Evolutionary conservation across 2,113 vertebrate species (phyloP).

Genomic region (Odontophorus gujanensis): DNA sequence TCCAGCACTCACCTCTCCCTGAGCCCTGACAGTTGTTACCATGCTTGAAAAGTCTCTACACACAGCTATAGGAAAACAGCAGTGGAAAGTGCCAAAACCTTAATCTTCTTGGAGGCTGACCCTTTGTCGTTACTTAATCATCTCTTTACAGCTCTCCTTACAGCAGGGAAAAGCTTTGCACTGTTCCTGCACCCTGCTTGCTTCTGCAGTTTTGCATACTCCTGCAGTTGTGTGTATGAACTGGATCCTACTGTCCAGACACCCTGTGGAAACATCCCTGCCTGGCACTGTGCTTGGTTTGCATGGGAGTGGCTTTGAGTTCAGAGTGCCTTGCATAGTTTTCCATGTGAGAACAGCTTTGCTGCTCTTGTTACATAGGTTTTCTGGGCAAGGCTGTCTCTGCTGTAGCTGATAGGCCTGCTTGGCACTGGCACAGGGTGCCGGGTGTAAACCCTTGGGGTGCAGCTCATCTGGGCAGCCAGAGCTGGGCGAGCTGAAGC

Average conservation of each 20-base stretch:
- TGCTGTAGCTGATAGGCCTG: accelerated
- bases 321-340: neutral
- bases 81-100: neutral
- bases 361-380: neutral
- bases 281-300: accelerated
- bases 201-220: neutral
- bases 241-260: neutral
- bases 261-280: neutral
- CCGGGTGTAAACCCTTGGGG: neutral
- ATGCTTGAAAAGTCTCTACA: neutral
- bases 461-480: neutral
- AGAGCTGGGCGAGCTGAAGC: neutral
- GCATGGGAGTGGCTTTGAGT: neutral
- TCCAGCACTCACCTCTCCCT: neutral
- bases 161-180: neutral
- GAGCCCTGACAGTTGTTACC: accelerated
- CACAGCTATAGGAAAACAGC: neutral
- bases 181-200: accelerated
- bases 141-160: neutral
- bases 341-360: accelerated
- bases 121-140: neutral
- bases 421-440: accelerated
- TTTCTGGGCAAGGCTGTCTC: neutral
- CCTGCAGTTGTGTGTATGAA: accelerated
- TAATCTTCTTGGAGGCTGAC: neutral